Percentiles rank a stretch among this genome's conserved stretches.
phyloP scores from a whole-genome alignment of 1,140 invertebrate genomes.

The Drosophila bifasciata region DNA sequence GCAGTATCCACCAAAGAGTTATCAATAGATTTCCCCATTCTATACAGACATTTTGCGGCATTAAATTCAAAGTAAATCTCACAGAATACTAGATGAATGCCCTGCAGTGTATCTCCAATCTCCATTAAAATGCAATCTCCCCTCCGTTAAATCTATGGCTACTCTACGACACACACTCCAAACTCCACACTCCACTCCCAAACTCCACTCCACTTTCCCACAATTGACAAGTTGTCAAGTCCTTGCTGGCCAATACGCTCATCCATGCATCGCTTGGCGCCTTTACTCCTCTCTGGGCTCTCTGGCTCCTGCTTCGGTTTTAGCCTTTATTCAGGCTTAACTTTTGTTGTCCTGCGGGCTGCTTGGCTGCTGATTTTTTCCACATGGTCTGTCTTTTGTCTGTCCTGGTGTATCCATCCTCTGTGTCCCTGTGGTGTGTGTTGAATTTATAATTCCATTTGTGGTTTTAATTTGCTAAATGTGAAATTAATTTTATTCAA shows the following conservation, averaged over 20 bases:
- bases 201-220: conserved; percentile 34
- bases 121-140: conserved; percentile 8
- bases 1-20: too few relatives aligned
- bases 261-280: conserved; percentile 21
- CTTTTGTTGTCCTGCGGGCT: conserved; percentile 79
- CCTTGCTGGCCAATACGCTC: conserved; percentile 32
- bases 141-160: neutral
- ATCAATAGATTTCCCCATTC: too few relatives aligned
- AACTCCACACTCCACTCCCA: conserved; percentile 32
- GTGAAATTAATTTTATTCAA: conserved; percentile 82
- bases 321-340: conserved; percentile 69
- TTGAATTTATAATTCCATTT: conserved; percentile 83
- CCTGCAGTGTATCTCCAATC: neutral
- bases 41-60: too few relatives aligned
- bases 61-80: too few relatives aligned
- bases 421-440: conserved; percentile 35
- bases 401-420: neutral
- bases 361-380: conserved; percentile 64
- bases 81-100: too few relatives aligned
- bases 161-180: neutral
- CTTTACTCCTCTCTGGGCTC: conserved; percentile 27
- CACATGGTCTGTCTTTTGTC: conserved; percentile 35
- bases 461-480: conserved; percentile 82
- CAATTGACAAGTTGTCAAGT: conserved; percentile 70
- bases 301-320: too few relatives aligned